Evolutionary conservation across 2,113 vertebrate species (phyloP), one percentile per base, ranked within the genome.

Genomic region (Carollia perspicillata): DNA sequence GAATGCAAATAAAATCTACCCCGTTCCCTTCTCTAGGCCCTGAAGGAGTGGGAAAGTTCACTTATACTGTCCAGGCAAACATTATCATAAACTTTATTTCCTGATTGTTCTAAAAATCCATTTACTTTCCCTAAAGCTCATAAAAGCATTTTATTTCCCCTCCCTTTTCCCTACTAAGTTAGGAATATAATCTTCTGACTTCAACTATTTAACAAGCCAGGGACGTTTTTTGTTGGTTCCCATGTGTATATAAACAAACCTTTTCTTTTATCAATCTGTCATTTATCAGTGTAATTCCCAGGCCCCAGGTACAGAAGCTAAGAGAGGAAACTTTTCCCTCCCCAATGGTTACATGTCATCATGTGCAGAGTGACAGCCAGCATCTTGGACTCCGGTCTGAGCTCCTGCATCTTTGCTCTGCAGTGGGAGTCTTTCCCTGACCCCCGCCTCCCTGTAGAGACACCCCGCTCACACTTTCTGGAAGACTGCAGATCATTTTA

Each of bases 321-420:
- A 74, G 37, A 53, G 22, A 88, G 53, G 20, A 35, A 10, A 79
- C 16, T 3, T n/a, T 81, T 74, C 26, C 66, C 42, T 81, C 35
- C 8, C 75, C 11, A 63, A 1, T 18, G 0, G 13, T 9, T 42
- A 12, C 10, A 4, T 22, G 58, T 65, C 18, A 8, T 3, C 1
- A 40, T 0, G 4, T 6, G 63, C 30, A 80, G 6, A 58, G 22
- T 89, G 78, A 55, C 18, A 51, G 44, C 20, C 33, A 8, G 42
- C 5, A 5, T 23, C 49, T 26, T 51, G 77, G 58, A 44, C 68
- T 35, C 53, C 5, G 8, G 23, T 30, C 33, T 2, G 26, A n/a
- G 37, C 6, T 47, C 1, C 40, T 49, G 42, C n/a, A 23, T 2
- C 18, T 60, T 26, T 22, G n/a, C 53, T 77, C 17, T 8, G n/a